These are phyloP conservation scores for Drosophila sechellia DNA, from an alignment of 1,140 invertebrate genomes.

Conservation along the genomic window DNA sequence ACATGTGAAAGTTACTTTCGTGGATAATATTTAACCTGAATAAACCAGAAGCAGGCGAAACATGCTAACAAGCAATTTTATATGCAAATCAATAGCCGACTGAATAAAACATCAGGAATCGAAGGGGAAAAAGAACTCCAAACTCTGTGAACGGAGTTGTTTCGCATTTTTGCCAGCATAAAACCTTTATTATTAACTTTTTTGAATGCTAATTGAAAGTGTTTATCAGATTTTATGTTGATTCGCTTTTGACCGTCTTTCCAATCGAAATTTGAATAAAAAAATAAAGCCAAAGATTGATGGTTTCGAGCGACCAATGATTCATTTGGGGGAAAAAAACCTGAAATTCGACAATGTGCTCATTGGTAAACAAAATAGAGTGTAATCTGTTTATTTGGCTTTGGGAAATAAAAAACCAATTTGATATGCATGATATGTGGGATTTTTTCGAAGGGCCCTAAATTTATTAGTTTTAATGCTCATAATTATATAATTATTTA, in stretches of 20 bases:
- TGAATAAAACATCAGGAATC: conserved; percentile 70
- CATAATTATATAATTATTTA: conserved; percentile 73
- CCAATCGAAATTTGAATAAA: conserved; percentile 55
- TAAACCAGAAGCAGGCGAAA: conserved; percentile 32
- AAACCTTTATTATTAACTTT: conserved; percentile 39
- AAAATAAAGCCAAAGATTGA: conserved; percentile 57
- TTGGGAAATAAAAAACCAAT: conserved; percentile 27
- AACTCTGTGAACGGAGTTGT: conserved; percentile 17
- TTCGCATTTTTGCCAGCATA: conserved; percentile 35
- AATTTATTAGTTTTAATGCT: conserved; percentile 38
- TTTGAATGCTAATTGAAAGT: conserved; percentile 53
- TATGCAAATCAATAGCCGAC: conserved; percentile 64
- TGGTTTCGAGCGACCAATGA: conserved; percentile 35
- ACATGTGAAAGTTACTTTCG: conserved; percentile 50
- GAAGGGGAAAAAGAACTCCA: conserved; percentile 2
- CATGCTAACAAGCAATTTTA: conserved; percentile 69
- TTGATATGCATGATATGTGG: conserved; percentile 17
- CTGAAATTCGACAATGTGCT: conserved; percentile 36
- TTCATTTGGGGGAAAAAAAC: conserved; percentile 35
- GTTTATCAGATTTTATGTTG: conserved; percentile 36
- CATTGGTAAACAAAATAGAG: conserved; percentile 38
- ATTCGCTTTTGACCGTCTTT: conserved; percentile 29
- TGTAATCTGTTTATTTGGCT: conserved; percentile 8
- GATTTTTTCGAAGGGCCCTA: conserved; percentile 16
- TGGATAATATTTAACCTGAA: conserved; percentile 38